Evolutionary conservation across 2,113 vertebrate genomes (phyloP).

Genomic region (Trochalopteron elliotii): DNA sequence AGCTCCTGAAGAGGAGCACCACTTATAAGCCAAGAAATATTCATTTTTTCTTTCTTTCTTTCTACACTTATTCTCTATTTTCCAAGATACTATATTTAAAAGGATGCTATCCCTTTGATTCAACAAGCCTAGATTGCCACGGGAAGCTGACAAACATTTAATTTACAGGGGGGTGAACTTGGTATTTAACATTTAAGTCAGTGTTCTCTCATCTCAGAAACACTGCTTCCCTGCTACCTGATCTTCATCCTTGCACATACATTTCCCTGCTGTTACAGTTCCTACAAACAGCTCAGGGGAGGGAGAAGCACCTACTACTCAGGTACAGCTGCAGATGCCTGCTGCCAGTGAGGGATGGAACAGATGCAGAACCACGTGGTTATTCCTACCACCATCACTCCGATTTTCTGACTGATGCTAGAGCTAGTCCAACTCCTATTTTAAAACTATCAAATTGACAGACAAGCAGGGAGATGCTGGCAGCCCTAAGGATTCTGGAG

Average conservation of each 20-base stretch:
- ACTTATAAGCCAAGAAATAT: background rate
- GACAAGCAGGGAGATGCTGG: rapidly evolving
- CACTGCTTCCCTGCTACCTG: background rate
- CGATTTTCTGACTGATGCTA: background rate
- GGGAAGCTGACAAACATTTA: background rate
- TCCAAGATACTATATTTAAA: background rate
- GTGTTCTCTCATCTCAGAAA: background rate
- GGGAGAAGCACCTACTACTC: background rate
- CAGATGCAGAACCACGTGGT: background rate
- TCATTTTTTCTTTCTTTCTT: background rate
- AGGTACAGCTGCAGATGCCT: background rate
- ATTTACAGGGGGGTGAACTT: rapidly evolving
- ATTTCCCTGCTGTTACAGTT: background rate
- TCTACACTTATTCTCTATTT: background rate
- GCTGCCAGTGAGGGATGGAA: background rate
- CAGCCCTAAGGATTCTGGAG: background rate
- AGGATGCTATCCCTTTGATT: background rate
- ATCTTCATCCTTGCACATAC: background rate
- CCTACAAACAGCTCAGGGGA: background rate
- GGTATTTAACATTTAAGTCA: background rate
- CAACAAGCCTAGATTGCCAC: background rate
- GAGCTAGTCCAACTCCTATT: background rate
- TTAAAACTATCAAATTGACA: background rate
- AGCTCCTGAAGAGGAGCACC: background rate
- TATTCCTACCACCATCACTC: background rate